Conservation (phyloP, 2,797 vertebrate genomes). For the Clarias platycephalus region DNA sequence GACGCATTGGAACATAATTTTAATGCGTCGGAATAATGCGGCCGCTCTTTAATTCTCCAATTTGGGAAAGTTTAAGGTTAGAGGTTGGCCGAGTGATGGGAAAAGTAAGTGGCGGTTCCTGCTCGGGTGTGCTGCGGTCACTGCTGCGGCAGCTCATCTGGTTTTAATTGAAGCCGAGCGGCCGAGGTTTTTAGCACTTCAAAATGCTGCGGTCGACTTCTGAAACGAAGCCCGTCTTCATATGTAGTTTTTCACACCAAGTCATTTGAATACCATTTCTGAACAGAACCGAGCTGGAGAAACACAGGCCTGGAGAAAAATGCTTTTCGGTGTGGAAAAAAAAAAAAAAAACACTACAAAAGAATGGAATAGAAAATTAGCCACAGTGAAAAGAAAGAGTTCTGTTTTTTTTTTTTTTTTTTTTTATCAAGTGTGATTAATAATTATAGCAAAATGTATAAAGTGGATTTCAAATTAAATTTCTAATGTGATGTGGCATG, state of each 20-base stretch:
- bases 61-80: constrained; percentile 50
- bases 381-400: neutral
- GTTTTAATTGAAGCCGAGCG: constrained; percentile 39
- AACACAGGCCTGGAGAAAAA: neutral
- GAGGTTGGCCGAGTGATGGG: constrained; percentile 32
- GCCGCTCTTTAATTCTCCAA: constrained; percentile 54
- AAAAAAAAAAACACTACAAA: constrained; percentile 9
- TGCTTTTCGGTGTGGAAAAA: neutral
- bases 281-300: neutral
- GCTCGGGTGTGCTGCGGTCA: constrained; percentile 59
- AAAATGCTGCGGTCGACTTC: constrained; percentile 18
- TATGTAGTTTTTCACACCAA: constrained; percentile 13
- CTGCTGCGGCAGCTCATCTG: constrained; percentile 41
- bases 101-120: constrained; percentile 57
- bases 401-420: constrained; percentile 10
- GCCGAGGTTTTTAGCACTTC: constrained; percentile 34
- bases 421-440: constrained; percentile 33
- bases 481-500: constrained; percentile 34
- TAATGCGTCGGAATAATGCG: constrained; percentile 38
- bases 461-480: constrained; percentile 37
- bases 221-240: constrained; percentile 41
- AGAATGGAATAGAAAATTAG: constrained; percentile 12
- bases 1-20: constrained; percentile 35
- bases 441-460: constrained; percentile 22
- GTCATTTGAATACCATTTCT: constrained; percentile 31